phyloP scores from a whole-genome alignment of 2,888 invertebrate species.

The Drosophila paracracens region DNA sequence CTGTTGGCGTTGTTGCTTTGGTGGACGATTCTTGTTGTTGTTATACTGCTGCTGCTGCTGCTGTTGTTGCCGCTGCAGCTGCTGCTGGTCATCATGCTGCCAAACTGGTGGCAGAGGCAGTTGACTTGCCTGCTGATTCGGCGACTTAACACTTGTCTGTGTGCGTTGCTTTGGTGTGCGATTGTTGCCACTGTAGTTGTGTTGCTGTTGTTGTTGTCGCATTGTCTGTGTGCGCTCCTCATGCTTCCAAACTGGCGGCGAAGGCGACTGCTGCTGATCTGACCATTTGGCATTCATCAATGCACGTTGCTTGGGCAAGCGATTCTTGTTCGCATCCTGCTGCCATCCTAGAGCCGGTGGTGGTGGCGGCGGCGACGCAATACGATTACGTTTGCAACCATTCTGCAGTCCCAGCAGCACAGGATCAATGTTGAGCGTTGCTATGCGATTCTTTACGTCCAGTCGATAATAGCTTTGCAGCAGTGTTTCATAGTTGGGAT shows the following conservation, averaged over 20 bases:
- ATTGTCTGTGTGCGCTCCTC: conserved; percentile 41
- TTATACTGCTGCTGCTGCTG: conserved; percentile 5
- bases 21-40: conserved; percentile 25
- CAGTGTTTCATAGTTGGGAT: conserved; percentile 80
- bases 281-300: conserved; percentile 19
- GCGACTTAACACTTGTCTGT: neutral
- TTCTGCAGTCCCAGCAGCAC: conserved; percentile 61
- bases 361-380: conserved; percentile 29
- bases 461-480: conserved; percentile 73
- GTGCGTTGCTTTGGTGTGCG: conserved; percentile 41
- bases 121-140: conserved; percentile 1
- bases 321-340: conserved; percentile 23
- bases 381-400: conserved; percentile 13
- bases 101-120: conserved; percentile 29
- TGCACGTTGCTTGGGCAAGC: conserved; percentile 17
- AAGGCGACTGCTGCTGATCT: conserved; percentile 35
- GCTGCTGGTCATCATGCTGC: conserved; percentile 36
- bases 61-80: conserved; percentile 16
- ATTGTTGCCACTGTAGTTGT: conserved; percentile 12
- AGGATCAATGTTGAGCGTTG: conserved; percentile 74
- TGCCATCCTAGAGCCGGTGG: conserved; percentile 33
- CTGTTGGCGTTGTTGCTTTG: conserved; percentile 30
- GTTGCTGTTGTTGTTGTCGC: conserved; percentile 31
- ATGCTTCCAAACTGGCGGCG: conserved; percentile 46
- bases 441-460: conserved; percentile 73